phyloP scores from a whole-genome alignment of 2,113 vertebrate genomes.

The Ptilorrhoa leucosticta region DNA sequence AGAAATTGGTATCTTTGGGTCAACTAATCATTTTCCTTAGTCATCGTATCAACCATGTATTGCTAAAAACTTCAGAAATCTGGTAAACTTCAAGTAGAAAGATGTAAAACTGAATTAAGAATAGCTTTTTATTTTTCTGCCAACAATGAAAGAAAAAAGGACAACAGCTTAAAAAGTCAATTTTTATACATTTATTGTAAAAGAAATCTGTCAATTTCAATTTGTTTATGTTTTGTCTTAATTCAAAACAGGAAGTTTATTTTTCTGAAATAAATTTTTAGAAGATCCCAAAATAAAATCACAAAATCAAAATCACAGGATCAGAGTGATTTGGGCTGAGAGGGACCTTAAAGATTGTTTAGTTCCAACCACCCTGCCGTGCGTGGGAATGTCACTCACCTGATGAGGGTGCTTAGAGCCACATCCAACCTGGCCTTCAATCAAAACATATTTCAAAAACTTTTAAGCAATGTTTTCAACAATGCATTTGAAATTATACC shows the following conservation, averaged over 20 bases:
- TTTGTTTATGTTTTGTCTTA: not conserved
- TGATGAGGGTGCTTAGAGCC: not conserved
- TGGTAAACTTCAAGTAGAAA: not conserved
- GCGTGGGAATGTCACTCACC: not conserved
- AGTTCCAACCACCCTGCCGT: not conserved
- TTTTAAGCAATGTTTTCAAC: not conserved
- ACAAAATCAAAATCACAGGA: not conserved
- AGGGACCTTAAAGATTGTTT: not conserved
- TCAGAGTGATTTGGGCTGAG: not conserved
- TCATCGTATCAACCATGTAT: not conserved
- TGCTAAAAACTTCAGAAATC: not conserved
- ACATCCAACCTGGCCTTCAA: not conserved
- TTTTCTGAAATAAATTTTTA: not conserved
- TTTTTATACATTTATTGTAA: not conserved
- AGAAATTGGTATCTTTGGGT: not conserved
- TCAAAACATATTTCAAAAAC: not conserved
- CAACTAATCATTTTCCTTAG: not conserved
- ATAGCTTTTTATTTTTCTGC: not conserved
- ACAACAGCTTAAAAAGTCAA: not conserved
- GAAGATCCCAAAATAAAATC: not conserved
- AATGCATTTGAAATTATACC: not conserved
- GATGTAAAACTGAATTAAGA: not conserved
- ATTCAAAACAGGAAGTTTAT: not conserved
- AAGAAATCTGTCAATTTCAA: not conserved
- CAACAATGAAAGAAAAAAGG: not conserved